Base-by-base conservation (phyloP, 1,140 invertebrate genomes). In the Drosophila ananassae region DNA sequence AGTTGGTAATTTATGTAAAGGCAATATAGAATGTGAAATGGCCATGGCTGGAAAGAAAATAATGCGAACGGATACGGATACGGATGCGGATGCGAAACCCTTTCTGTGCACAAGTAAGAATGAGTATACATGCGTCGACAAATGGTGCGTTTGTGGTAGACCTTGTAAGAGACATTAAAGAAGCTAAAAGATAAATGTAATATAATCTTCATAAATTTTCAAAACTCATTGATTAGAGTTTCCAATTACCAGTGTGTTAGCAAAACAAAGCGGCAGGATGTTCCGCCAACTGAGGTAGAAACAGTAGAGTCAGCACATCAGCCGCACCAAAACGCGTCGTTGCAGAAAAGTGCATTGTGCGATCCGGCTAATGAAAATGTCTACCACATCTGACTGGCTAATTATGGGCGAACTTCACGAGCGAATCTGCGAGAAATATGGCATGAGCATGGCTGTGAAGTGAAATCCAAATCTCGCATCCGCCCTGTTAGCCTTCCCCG, bases 381-480 rank as follows among this genome's bases (percentile, higher is more conserved):
- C 63, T 63, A 50, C 58, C 63, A 44, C 62, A 64, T 58, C 59
- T 64, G 62, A 48, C 62, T 62, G 62, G 58, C 44, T 62, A 63
- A 66, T 66, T 66, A 66, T 62, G 44, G 44, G 9, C 12, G 17
- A 8, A 17, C 2, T 24, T 8, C 41, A 25, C 32, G 34, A 17
- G 62, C 17, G 32, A 63, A 50, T 63, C 58, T 39, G 32, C 47
- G 28, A 60, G 34, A 46, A 32, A 66, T 50, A 66, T n/a, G n/a
- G 24, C 12, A n/a, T 30, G 13, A 30, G 13, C n/a, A 39, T 13
- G 9, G 21, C 61, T 39, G 25, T 21, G 12, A 28, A 12, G 22
- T 46, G 56, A 58, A 50, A 62, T 62, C 13, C 24, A 24, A 44
- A 66, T 62, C 59, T 48, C 57, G 60, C 44, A 30, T 48, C 61